Base-by-base conservation (phyloP, 2,113 vertebrate species). In the Pungitius pungitius region DNA sequence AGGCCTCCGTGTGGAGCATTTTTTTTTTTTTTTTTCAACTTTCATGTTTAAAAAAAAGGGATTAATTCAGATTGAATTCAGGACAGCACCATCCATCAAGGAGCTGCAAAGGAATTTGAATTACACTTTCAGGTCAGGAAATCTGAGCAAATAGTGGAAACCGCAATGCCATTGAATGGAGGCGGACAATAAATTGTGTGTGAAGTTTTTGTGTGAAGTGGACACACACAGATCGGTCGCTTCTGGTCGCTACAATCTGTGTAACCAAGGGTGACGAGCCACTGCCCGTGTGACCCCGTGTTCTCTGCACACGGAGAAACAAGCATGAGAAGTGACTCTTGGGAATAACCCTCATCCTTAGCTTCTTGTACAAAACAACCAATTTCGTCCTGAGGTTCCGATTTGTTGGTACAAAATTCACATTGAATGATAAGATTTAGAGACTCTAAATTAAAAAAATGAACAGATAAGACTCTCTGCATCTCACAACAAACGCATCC, bases 151-250 rank as follows among this genome's bases (percentile, higher is more conserved):
- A 88, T 90, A 85, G 65, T 73, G 81, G 72, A 86, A 86, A 84
- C 78, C 45, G 52, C 13, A 74, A 80, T 74, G 81, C 89, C 76
- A 75, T 63, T 86, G 81, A 84, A 83, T 87, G 85, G 75, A 85
- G 81, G 83, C 2, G n/a, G 65, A 86, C 81, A 87, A 84, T 85
- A 90, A 89, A 91, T 91, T 85, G 86, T n/a, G n/a, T n/a, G 85
- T 90, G 64, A 82, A 45, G 84, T 78, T 74, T 78, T 88, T 90
- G 89, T 90, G 88, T 87, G 69, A 87, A 90, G 87, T 82, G 83
- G 80, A 75, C 79, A 49, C 68, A 75, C 76, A 73, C 89, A 83
- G 85, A 84, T 74, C 77, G 59, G 79, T 78, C 64, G 63, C 69
- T 83, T 85, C 66, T 86, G 58, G 78, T 76, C 67, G 73, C 61